Percentiles rank a stretch among this genome's conserved stretches.
These are phyloP conservation scores for Vanessa atalanta DNA, from an alignment of 1,140 invertebrate species.

Conservation along the genomic window DNA sequence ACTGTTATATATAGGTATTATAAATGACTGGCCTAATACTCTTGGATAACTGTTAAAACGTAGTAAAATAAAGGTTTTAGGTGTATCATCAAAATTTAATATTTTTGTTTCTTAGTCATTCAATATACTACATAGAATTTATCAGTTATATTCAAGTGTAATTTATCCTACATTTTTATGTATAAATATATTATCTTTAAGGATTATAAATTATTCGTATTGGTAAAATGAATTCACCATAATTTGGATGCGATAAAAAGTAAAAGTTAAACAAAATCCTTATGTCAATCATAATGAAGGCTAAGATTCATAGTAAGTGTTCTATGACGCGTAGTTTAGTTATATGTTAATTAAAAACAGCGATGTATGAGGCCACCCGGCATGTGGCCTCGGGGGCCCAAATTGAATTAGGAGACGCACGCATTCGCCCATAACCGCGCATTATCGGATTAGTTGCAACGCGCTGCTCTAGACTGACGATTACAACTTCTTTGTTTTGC, in stretches of 20 bases:
- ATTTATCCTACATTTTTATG: not conserved
- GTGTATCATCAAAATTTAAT: no score
- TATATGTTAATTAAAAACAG: slow-evolving; percentile 70
- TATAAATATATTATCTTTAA: not conserved
- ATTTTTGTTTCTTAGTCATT: no score
- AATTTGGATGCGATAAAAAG: not conserved
- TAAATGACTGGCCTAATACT: not conserved
- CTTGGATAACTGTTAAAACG: no score
- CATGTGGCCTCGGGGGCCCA: slow-evolving; percentile 65
- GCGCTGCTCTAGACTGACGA: slow-evolving; percentile 31
- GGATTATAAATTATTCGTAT: not conserved
- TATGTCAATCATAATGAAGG: not conserved
- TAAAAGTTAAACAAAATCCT: not conserved
- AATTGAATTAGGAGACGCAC: slow-evolving; percentile 70
- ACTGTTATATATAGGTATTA: not conserved
- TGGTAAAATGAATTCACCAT: not conserved
- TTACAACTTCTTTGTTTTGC: slow-evolving; percentile 45
- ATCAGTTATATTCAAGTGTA: no score
- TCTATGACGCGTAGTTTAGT: slow-evolving; percentile 35
- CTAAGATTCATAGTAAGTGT: not conserved
- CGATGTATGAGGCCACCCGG: slow-evolving; percentile 53
- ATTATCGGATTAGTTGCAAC: slow-evolving; percentile 72
- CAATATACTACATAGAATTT: no score
- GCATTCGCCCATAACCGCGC: slow-evolving; percentile 67
- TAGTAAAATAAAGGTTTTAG: no score